Base-by-base conservation (phyloP, 2,797 vertebrate species). In the Anguilla obscura region DNA sequence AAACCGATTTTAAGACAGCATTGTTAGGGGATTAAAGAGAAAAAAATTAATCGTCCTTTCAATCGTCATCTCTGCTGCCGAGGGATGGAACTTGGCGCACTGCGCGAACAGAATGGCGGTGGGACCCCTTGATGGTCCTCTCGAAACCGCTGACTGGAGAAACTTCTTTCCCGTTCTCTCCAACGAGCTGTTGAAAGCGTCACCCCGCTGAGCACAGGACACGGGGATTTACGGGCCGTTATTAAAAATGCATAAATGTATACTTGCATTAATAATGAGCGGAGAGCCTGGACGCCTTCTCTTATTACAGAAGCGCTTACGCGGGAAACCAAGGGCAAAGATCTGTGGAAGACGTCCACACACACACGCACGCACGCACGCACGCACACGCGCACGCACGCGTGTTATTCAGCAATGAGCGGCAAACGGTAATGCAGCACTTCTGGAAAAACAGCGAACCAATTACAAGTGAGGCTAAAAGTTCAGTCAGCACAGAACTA, bases 211-310 rank as follows among this genome's bases (percentile, higher is more conserved):
- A n/a, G 79, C 21, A 5, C 8, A 27, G 76, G 40, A 36, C 0
- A 8, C 6, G 21, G 16, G 3, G 40, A 45, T 48, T 83, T 48
- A 84, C 16, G 83, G 27, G 30, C 4, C 0, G 0, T 56, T 52
- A 18, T 83, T 83, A 87, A 82, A 58, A 66, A 87, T 83, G 79
- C 48, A 60, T 63, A 27, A 48, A 83, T 7, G 58, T 21, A 3
- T 18, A 30, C 36, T 50, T 71, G 63, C n/a, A n/a, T n/a, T 48
- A 56, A 87, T 60, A 16, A 66, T 66, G 58, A 36, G 24, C 7
- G 21, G 56, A 33, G n/a, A 27, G 14, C 4, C 4, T 0, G 12
- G 4, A 48, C 5, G 7, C 9, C 7, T 50, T n/a, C 45, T 24
- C 40, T 50, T 40, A 48, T 48, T 80, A n/a, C 6, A n/a, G 36